Evolutionary conservation across 2,797 vertebrate genomes (phyloP), one percentile per base, ranked within the genome.

Genomic region (Serranus cabrilla): DNA sequence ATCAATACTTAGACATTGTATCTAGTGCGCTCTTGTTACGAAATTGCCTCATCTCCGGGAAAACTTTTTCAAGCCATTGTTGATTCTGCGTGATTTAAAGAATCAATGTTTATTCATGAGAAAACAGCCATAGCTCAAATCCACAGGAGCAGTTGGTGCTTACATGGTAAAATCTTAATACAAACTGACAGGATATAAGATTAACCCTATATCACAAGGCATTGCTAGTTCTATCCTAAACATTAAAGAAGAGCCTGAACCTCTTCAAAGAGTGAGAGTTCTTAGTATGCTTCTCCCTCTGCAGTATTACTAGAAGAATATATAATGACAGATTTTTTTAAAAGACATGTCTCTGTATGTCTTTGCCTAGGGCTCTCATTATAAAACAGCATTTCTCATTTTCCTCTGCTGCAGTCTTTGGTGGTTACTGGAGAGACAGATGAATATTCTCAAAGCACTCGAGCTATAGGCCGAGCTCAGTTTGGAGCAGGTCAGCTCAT

Each of bases 301-400:
- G 84, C 89, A 80, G 88, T 74, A 87, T 87, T 87, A 92, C 89
- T 79, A 49, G 83, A 78, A 89, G 90, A 94, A 94, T 95, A 93
- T 89, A 90, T 93, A 92, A 93, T 88, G 84, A 91, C 83, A 91
- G 86, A 76, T 88, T 91, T 92, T 89, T 90, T 90, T 82, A 71
- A 92, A 92, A 93, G 87, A 89, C 87, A 90, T 88, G 84, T 74
- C 83, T 92, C 78, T 92, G 84, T 86, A 88, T 88, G 83, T 90
- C 80, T 93, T 89, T 91, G 91, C 91, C 92, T 92, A 64, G 52
- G 91, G 93, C 91, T 91, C 80, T 93, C 85, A 87, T 94, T 92
- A 93, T 91, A 91, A 93, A 92, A 91, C 90, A 92, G 83, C 78
- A 87, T 90, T 91, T 90, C 90, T 91, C 90, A 92, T 93, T 93